Base-by-base conservation (phyloP, 2,797 vertebrate genomes). In the Argya squamiceps region DNA sequence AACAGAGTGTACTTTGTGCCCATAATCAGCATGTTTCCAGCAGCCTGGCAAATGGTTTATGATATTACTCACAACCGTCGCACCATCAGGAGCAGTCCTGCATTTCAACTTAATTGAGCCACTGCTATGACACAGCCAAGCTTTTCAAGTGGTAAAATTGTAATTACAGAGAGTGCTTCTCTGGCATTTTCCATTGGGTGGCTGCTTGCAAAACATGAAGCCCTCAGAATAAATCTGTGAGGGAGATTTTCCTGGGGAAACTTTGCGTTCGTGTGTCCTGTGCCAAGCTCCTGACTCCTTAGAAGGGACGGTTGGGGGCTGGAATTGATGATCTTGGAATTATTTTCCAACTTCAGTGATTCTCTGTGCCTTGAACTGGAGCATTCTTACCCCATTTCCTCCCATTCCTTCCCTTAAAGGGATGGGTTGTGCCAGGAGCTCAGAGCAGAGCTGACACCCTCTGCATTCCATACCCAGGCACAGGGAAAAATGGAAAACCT, bases 141-240 rank as follows among this genome's bases (percentile, higher is more conserved):
- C 84, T 95, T 92, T 86, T 91, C 87, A 89, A 96, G 82, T 92
- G 96, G 62, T 65, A 11, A 88, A 94, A 94, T 84, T 88, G 89
- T 91, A 95, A 96, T 96, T 94, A 92, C 29, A 84, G 83, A 55
- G 89, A 81, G 69, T 69, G 87, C 56, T 89, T 83, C 84, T 88
- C 95, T 93, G 84, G 84, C 76, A 50, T 49, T 93, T 96, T 73
- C 73, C 53, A 36, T 81, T 56, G 91, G 91, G 74, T 77, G 19
- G 49, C 27, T 52, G 55, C 82, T 91, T 85, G 92, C 76, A 71
- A 76, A 91, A 89, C 29, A 55, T 15, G 56, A 71, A 92, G 47
- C 47, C 43, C 73, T 86, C 9, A 0, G 9, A 71, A 41, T 36
- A 7, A 24, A 62, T 84, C 55, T 86, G 43, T 23, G 76, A 63